phyloP scores from a whole-genome alignment of 2,888 invertebrate genomes.

The Perithous albicinctus region DNA sequence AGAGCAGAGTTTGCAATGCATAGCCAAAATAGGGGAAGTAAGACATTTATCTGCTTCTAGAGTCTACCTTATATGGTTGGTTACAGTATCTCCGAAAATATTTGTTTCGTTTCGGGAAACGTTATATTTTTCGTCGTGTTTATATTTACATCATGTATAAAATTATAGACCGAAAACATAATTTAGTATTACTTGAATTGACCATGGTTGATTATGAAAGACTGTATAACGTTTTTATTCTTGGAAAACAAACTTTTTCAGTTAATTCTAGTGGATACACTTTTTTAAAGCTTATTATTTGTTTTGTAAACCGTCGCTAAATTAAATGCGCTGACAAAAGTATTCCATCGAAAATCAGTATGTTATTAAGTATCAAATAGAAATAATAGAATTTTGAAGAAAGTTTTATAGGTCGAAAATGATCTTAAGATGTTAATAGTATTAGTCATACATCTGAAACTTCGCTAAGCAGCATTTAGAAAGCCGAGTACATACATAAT shows the following conservation, averaged over 20 bases:
- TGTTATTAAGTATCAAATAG: background rate
- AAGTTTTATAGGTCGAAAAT: background rate
- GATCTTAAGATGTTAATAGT: background rate
- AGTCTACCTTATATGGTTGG: background rate
- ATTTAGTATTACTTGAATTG: background rate
- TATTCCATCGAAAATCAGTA: background rate
- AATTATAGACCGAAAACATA: background rate
- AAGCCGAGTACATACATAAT: background rate
- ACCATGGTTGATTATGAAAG: background rate
- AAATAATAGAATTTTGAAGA: background rate
- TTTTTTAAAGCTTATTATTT: background rate
- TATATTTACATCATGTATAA: background rate
- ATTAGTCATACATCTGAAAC: slow-evolving; percentile 14
- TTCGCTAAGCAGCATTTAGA: background rate
- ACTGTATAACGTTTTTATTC: background rate
- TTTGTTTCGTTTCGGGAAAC: background rate
- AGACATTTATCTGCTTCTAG: slow-evolving; percentile 76
- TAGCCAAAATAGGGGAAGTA: slow-evolving; percentile 78
- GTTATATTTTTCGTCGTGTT: background rate
- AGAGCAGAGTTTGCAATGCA: slow-evolving; percentile 61
- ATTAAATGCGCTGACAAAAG: background rate
- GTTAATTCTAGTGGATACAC: background rate
- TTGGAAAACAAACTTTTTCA: background rate
- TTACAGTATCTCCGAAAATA: slow-evolving; percentile 33
- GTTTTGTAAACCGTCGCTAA: background rate